phyloP scores from a whole-genome alignment of 2,113 vertebrate species.

The Stegastes partitus region DNA sequence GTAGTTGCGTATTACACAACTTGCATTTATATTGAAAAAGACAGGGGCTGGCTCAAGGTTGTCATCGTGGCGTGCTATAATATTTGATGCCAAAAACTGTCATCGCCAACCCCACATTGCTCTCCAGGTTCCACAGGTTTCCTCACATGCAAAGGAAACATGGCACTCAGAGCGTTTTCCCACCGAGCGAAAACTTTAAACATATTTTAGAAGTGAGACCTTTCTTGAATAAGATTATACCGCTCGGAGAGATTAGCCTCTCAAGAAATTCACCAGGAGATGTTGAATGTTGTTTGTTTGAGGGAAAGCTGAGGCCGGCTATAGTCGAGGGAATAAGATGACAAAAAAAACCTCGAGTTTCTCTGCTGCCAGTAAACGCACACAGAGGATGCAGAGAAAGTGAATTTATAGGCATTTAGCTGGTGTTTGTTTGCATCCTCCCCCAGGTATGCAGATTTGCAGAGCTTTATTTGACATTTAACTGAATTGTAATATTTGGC shows the following conservation, averaged over 20 bases:
- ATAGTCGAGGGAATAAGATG: background rate
- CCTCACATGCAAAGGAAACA: conserved; percentile 5
- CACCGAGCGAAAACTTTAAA: background rate
- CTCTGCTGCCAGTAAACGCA: background rate
- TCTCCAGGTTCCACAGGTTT: conserved; percentile 11
- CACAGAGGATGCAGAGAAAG: background rate
- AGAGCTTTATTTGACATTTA: background rate
- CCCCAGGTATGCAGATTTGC: background rate
- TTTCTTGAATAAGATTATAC: background rate
- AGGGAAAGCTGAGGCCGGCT: background rate
- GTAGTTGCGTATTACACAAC: background rate
- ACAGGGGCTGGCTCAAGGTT: background rate
- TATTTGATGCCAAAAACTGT: background rate
- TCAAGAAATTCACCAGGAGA: background rate
- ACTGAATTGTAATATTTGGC: no score
- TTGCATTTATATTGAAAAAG: background rate
- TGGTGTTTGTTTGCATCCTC: background rate
- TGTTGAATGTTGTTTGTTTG: background rate
- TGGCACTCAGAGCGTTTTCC: background rate
- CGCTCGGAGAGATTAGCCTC: background rate
- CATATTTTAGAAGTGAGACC: background rate
- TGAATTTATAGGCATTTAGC: background rate
- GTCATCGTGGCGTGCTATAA: background rate
- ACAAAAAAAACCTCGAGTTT: background rate
- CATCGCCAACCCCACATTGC: background rate